Evolutionary conservation across 2,888 invertebrate genomes (phyloP).

Genomic region (Argyra leucocephala): DNA sequence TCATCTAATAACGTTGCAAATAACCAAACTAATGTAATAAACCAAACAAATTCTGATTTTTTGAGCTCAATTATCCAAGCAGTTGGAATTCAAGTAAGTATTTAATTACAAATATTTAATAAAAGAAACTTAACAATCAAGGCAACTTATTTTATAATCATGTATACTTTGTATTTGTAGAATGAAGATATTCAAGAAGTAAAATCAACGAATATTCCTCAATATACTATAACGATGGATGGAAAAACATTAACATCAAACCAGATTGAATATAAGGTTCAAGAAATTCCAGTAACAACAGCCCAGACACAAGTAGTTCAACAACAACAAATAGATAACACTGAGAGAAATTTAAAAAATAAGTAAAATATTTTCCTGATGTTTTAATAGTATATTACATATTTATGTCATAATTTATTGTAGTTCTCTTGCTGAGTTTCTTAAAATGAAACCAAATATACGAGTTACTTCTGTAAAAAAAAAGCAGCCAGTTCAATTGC

Average conservation of each 20-base stretch:
- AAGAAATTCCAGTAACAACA: constrained; percentile 22
- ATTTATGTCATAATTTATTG: constrained; percentile 10
- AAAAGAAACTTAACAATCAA: not conserved
- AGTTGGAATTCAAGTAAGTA: constrained; percentile 38
- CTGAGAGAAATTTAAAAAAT: constrained; percentile 38
- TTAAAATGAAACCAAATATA: constrained; percentile 40
- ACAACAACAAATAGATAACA: constrained; percentile 25
- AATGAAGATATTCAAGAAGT: constrained; percentile 23
- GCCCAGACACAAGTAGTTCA: constrained; percentile 23
- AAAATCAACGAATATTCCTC: constrained; percentile 31
- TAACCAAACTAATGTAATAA: constrained; percentile 13
- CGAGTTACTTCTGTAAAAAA: constrained; percentile 36
- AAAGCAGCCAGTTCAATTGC: constrained; percentile 20
- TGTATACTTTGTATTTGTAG: constrained; percentile 16
- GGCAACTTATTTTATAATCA: not conserved
- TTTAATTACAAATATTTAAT: too few species aligned
- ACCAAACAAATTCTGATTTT: constrained; percentile 31
- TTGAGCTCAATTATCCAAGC: constrained; percentile 41
- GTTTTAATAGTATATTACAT: not conserved
- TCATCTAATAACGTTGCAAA: constrained; percentile 17
- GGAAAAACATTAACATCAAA: constrained; percentile 31
- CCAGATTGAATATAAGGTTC: constrained; percentile 35
- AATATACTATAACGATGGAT: constrained; percentile 42
- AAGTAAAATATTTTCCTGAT: constrained; percentile 29
- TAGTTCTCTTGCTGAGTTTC: constrained; percentile 39